These are phyloP conservation scores for Sussaba pulchella DNA, from an alignment of 2,888 invertebrate species.

Conservation along the genomic window DNA sequence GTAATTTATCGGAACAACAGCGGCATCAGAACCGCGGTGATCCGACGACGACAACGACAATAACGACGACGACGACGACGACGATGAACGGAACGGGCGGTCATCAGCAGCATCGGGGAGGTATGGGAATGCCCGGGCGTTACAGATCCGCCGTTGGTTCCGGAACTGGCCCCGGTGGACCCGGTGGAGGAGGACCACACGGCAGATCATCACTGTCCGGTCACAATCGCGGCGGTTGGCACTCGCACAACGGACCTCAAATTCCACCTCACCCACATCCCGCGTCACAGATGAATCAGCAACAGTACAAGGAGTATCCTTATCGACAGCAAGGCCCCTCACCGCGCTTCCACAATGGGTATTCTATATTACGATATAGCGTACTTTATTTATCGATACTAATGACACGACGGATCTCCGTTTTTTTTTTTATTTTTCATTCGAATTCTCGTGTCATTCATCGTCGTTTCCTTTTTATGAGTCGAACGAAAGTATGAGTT, in stretches of 20 bases:
- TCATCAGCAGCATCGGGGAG: slow-evolving; percentile 79
- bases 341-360: slow-evolving; percentile 79
- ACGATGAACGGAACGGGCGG: slow-evolving; percentile 74
- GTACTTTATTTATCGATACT: background rate
- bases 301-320: slow-evolving; percentile 80
- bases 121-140: slow-evolving; percentile 78
- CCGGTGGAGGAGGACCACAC: slow-evolving; percentile 69
- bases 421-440: too few species aligned
- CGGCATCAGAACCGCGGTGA: too few species aligned
- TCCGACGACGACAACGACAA: too few species aligned
- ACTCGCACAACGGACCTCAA: slow-evolving; percentile 71
- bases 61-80: slow-evolving; percentile 16
- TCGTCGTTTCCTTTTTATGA: too few species aligned
- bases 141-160: slow-evolving; percentile 75
- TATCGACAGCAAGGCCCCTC: slow-evolving; percentile 78
- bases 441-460: too few species aligned
- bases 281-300: slow-evolving; percentile 72
- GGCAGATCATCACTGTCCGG: slow-evolving; percentile 71
- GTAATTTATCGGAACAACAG: slow-evolving; percentile 23
- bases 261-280: slow-evolving; percentile 74
- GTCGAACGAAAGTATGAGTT: too few species aligned
- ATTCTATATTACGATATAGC: slow-evolving; percentile 60
- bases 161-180: slow-evolving; percentile 63
- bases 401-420: background rate
- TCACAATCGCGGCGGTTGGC: slow-evolving; percentile 76